phyloP scores from a whole-genome alignment of 2,888 invertebrate species.

The Rambutsinella grinnellia region DNA sequence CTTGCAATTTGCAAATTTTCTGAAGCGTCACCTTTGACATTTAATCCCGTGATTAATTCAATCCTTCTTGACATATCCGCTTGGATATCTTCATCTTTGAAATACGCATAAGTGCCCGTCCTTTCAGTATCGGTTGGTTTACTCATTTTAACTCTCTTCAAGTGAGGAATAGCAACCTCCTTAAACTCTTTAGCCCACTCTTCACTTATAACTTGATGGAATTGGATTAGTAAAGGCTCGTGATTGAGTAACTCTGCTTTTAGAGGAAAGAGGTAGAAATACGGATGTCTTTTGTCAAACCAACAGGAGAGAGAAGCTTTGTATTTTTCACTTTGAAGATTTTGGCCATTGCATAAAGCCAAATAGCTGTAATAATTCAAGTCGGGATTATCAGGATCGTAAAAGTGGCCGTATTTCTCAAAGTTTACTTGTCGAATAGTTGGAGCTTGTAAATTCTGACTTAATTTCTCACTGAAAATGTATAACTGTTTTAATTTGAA shows the following conservation, averaged over 20 bases:
- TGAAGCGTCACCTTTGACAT: conserved; percentile 53
- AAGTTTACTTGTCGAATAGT: too few relatives aligned
- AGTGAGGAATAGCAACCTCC: conserved; percentile 31
- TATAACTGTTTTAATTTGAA: too few relatives aligned
- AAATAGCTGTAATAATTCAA: conserved; percentile 55
- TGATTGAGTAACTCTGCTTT: conserved; percentile 36
- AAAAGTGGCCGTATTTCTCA: conserved; percentile 16
- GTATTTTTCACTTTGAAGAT: conserved; percentile 10
- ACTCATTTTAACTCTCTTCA: conserved; percentile 45
- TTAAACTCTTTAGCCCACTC: conserved; percentile 52
- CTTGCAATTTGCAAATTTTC: conserved; percentile 57
- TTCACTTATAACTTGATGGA: conserved; percentile 49
- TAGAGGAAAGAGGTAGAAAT: conserved; percentile 31
- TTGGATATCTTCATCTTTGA: conserved; percentile 46
- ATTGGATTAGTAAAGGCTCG: conserved; percentile 26
- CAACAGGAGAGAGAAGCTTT: conserved; percentile 34
- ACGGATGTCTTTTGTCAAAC: conserved; percentile 26
- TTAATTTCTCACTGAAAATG: too few relatives aligned
- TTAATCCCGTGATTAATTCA: conserved; percentile 56
- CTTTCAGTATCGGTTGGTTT: conserved; percentile 42
- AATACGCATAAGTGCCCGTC: conserved; percentile 58
- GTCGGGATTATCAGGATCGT: conserved; percentile 30
- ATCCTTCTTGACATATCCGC: conserved; percentile 38
- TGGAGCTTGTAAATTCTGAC: too few relatives aligned
- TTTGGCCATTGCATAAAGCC: conserved; percentile 57